A percentile compares a stretch with the other conserved stretches of the same genome.
phyloP scores from a whole-genome alignment of 2,113 vertebrate genomes.

The Perca fluviatilis region DNA sequence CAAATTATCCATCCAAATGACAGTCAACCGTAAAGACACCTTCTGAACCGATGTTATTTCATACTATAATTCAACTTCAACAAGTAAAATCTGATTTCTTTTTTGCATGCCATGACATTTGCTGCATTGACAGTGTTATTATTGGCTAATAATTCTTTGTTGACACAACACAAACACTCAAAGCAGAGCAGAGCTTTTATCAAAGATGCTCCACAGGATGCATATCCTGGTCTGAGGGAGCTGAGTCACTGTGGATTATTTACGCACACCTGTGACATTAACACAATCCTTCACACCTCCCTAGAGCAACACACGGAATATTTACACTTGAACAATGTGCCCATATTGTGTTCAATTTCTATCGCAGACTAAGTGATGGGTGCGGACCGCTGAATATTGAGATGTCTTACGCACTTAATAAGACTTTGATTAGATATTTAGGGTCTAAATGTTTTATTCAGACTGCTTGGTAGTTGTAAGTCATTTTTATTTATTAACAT shows the following conservation, averaged over 20 bases:
- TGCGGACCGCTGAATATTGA: neutral
- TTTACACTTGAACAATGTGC: slow-evolving; percentile 64
- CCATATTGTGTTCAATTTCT: slow-evolving; percentile 24
- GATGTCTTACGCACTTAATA: neutral
- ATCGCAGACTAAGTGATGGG: slow-evolving; percentile 22
- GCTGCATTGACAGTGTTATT: neutral
- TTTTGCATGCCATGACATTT: neutral
- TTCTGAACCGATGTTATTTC: neutral
- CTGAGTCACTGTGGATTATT: slow-evolving; percentile 61
- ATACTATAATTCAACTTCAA: too few species aligned
- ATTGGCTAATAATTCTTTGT: neutral
- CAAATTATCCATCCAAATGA: neutral
- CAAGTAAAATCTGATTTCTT: neutral
- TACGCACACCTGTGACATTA: slow-evolving; percentile 39
- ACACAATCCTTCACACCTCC: slow-evolving; percentile 54
- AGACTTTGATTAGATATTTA: neutral
- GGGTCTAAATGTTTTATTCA: neutral
- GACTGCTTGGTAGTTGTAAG: neutral
- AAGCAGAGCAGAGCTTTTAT: slow-evolving; percentile 17
- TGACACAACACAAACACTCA: slow-evolving; percentile 30
- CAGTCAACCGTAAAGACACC: neutral
- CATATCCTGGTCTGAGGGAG: slow-evolving; percentile 69
- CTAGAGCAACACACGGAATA: slow-evolving; percentile 55
- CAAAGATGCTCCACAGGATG: slow-evolving; percentile 71
- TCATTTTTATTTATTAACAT: neutral